A percentile compares a stretch with the other conserved stretches of the same genome.
These are phyloP conservation scores for Falco novaeseelandiae DNA, from an alignment of 2,797 vertebrate genomes.

Conservation along the genomic window DNA sequence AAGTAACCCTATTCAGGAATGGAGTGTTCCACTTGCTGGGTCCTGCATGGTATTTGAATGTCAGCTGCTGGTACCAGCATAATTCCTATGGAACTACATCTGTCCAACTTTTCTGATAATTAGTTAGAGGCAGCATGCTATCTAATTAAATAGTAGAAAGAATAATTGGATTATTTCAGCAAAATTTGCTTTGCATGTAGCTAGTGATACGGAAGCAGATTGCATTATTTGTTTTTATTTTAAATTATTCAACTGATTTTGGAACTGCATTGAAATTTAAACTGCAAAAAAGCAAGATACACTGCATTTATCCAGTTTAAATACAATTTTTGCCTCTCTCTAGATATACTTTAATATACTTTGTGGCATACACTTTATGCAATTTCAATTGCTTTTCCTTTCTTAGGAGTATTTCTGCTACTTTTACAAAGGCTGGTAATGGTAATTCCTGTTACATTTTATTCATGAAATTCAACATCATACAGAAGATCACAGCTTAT, in stretches of 20 bases:
- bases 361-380: neutral
- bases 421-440: neutral
- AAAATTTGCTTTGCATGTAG: neutral
- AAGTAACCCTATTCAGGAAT: neutral
- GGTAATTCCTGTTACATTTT: constrained; percentile 1
- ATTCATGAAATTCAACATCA: constrained; percentile 19
- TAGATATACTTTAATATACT: neutral
- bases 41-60: neutral
- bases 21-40: neutral
- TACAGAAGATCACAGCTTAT: neutral
- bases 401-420: neutral
- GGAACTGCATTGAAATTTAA: neutral
- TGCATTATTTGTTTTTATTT: constrained; percentile 1
- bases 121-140: neutral
- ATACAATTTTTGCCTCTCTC: neutral
- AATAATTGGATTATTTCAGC: constrained; percentile 18
- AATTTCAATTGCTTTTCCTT: neutral
- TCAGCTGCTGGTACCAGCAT: neutral
- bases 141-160: constrained; percentile 1
- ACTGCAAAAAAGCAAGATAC: neutral
- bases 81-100: neutral
- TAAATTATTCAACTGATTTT: neutral
- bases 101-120: neutral
- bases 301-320: neutral
- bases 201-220: neutral